phyloP scores from a whole-genome alignment of 37 sponge, comb jelly and placozoan species.

The Eunapius fragilis region DNA sequence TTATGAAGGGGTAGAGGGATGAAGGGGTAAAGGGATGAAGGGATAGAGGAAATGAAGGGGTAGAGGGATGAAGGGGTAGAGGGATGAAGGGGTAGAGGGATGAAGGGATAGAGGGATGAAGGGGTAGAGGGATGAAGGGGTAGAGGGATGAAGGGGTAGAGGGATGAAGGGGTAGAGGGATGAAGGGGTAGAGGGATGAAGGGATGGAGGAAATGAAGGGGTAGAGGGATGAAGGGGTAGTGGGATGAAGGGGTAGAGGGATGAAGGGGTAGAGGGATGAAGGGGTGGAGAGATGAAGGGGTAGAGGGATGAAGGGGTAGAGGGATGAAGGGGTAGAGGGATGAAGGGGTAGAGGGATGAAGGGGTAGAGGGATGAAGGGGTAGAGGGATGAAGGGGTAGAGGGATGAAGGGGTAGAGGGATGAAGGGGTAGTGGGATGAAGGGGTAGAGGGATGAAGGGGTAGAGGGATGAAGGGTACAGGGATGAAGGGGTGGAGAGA shows the following conservation, averaged over 20 bases:
- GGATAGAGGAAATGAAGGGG: conserved; percentile 1
- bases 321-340: background rate
- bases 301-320: background rate
- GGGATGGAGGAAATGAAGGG: background rate
- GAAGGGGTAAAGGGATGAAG: background rate
- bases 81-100: background rate
- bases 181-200: conserved; percentile 1
- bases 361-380: background rate
- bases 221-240: background rate
- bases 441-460: background rate
- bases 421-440: background rate
- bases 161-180: too few relatives aligned
- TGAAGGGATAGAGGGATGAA: background rate
- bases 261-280: too few relatives aligned
- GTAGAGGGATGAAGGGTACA: background rate
- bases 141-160: too few relatives aligned
- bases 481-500: too few relatives aligned
- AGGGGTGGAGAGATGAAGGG: background rate
- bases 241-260: too few relatives aligned
- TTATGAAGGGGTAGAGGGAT: background rate
- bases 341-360: background rate
- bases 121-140: background rate
- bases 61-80: background rate
- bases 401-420: background rate
- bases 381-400: background rate